Conservation (phyloP, 1,140 invertebrate genomes). For the Chrysomallon squamiferum region DNA sequence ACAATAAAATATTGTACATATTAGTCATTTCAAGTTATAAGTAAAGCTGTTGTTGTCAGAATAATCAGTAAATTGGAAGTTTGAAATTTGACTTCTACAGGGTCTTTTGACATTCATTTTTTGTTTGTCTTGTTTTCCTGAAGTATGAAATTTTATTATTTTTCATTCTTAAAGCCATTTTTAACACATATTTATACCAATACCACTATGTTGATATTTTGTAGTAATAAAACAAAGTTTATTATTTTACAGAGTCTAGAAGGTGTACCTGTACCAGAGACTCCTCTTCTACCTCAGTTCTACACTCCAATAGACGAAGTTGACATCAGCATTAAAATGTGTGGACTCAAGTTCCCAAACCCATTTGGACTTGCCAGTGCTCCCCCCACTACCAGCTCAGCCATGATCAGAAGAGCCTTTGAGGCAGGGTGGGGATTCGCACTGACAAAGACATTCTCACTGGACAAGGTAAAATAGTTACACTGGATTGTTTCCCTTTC, state of each 20-base stretch:
- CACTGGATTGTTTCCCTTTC: no score
- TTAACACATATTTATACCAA: no score
- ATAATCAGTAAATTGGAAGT: no score
- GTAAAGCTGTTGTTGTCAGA: no score
- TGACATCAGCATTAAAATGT: slow-evolving; percentile 89
- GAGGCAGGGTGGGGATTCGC: slow-evolving; percentile 96
- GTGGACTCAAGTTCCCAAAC: slow-evolving; percentile 93
- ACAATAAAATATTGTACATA: no score
- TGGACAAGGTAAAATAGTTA: slow-evolving; percentile 83
- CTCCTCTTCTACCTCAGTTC: slow-evolving; percentile 86
- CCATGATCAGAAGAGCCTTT: slow-evolving; percentile 95
- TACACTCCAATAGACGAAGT: slow-evolving; percentile 90
- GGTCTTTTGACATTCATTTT: no score
- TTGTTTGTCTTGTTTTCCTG: no score
- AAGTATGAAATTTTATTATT: no score
- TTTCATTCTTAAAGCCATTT: no score
- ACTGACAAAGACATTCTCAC: slow-evolving; percentile 93
- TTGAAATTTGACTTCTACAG: no score
- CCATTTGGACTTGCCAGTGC: slow-evolving; percentile 97
- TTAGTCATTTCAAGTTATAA: no score
- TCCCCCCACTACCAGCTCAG: slow-evolving; percentile 89
- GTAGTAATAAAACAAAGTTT: slow-evolving; percentile 5
- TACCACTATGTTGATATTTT: no score
- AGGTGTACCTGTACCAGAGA: slow-evolving; percentile 70
- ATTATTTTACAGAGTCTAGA: slow-evolving; percentile 65